Evolutionary conservation across 2,888 invertebrate genomes (phyloP), one percentile per base, ranked within the genome.

Genomic region (Colletes collaris): DNA sequence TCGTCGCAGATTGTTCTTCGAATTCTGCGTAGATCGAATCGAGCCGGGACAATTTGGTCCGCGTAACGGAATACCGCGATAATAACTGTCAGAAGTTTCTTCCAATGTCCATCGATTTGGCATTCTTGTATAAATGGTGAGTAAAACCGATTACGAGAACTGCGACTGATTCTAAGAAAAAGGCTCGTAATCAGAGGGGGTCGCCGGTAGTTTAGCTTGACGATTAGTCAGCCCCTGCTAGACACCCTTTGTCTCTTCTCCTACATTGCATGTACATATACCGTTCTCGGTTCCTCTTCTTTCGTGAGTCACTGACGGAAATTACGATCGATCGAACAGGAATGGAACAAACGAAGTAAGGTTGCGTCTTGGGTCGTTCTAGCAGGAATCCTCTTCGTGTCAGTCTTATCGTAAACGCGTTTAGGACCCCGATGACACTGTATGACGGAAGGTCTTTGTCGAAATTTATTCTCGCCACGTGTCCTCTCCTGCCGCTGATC

Each of bases 301-400:
- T 83, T 84, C 83, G 85, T 87, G 87, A 87, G 81, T 87, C 89
- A 90, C 89, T 83, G 85, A 88, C 86, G 89, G 90, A 92, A 90
- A 91, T 90, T 89, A 87, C 91, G 89, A 91, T 92, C 91, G 91
- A 91, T 91, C 89, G 89, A 76, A 76, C 74, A 78, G 64, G 70
- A 79, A 74, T 81, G 79, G 76, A 75, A 69, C 77, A 64, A 74
- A 64, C 78, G 76, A 81, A 75, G 78, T 67, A 87, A 77, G 60
- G 80, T 74, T 76, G 70, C 81, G 72, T 66, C 73, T 78, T 67
- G 67, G 27, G 59, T 65, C 62, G 73, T 75, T 76, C 27, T 68
- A 49, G 19, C 58, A 53, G 64, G 58, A 74, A 64, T 84, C 78
- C 66, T 76, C 71, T 60, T 79, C 74, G 65, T 65, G 81, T 84